Base-by-base conservation (phyloP, 2,888 invertebrate genomes). In the Parochlus steinenii region DNA sequence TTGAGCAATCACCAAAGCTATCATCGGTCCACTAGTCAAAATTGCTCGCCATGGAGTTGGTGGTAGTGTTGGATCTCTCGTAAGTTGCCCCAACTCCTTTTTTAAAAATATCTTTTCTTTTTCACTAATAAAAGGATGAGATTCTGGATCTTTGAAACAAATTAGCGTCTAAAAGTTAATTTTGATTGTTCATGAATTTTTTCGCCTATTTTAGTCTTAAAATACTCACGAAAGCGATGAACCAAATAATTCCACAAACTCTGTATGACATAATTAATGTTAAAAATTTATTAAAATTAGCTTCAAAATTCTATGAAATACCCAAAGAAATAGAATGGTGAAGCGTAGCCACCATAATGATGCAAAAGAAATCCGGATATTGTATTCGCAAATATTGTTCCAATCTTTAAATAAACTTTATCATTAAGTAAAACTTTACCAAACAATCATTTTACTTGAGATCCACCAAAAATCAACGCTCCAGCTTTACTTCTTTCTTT, bases 301-400 rank as follows among this genome's bases (percentile, higher is more conserved):
- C 30, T 1, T 47, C 46, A 2, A 69, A 70, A 46, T n/a, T n/a
- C n/a, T n/a, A n/a, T n/a, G n/a, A n/a, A n/a, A n/a, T n/a, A n/a
- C n/a, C n/a, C 79, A 48, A 78, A 78, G 1, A 77, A 57, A 46
- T 78, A 79, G 53, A 79, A 80, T 1, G 78, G 77, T 0, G 69
- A 66, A n/a, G 71, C 63, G 78, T 78, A 78, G 29, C 69, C 67
- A 3, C 69, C 67, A 3, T 67, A 58, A 39, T 67, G 62, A 39
- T 69, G 63, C 37, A 77, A 69, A 8, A 78, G 59, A n/a, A 69
- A 47, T 1, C 77, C 77, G 3, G 74, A 74, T 1, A 74, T 40
- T 1, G 62, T 52, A 33, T 66, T 68, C 3, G 68, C 64, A 8
- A 69, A 55, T 2, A 70, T 63, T 0, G 66, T 67, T 39, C 42